Evolutionary conservation across 2,113 vertebrate genomes (phyloP).

Genomic region (Larimichthys polyactis): DNA sequence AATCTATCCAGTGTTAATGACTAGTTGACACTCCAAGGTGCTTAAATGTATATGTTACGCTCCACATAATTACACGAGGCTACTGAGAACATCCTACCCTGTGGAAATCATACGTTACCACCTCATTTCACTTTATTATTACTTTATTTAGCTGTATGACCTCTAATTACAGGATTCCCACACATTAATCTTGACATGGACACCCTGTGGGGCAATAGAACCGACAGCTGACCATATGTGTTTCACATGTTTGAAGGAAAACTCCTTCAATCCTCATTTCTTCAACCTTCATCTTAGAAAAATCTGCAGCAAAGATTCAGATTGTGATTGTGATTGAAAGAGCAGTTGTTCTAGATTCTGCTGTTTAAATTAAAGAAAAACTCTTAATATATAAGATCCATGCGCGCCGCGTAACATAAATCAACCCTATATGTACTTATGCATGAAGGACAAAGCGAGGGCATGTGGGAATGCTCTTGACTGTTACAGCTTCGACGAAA

Average conservation of each 20-base stretch:
- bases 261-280: neutral
- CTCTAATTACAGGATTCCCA: conserved; percentile 37
- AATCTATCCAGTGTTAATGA: conserved; percentile 15
- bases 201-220: neutral
- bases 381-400: no score
- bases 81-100: conserved; percentile 6
- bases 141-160: conserved; percentile 40
- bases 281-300: neutral
- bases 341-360: neutral
- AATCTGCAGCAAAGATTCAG: neutral
- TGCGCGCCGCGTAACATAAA: neutral
- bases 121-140: conserved; percentile 9
- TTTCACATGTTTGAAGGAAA: conserved; percentile 5
- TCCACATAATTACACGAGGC: conserved; percentile 15
- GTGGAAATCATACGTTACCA: conserved; percentile 19
- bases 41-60: conserved; percentile 13
- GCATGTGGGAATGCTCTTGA: neutral
- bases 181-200: conserved; percentile 32
- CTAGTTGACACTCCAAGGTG: conserved; percentile 3
- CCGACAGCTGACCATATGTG: conserved; percentile 6
- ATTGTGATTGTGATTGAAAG: neutral
- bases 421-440: conserved; percentile 31
- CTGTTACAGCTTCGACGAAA: neutral
- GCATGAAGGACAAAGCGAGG: conserved; percentile 41
- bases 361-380: conserved; percentile 3